These are phyloP conservation scores for Andricus grossulariae DNA, from an alignment of 1,140 invertebrate genomes.

Conservation along the genomic window DNA sequence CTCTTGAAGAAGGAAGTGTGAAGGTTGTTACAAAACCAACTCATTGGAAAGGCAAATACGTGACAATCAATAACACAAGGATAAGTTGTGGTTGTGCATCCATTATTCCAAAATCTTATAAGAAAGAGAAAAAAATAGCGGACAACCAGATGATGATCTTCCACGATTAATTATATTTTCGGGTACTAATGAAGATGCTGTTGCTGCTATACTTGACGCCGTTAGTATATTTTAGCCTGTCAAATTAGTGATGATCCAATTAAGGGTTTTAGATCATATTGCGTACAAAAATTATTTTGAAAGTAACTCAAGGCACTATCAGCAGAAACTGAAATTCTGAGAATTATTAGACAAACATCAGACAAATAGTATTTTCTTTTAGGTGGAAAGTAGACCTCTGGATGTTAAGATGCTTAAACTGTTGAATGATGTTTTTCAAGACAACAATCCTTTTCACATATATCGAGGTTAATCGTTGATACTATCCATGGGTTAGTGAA, in stretches of 20 bases:
- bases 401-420: too few species aligned
- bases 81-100: constrained; percentile 84
- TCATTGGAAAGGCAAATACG: constrained; percentile 77
- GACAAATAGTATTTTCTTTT: constrained; percentile 26
- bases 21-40: constrained; percentile 78
- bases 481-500: not conserved
- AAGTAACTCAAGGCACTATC: not conserved
- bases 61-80: constrained; percentile 83
- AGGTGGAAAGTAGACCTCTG: too few species aligned
- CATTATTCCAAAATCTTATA: constrained; percentile 76
- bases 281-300: not conserved
- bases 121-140: constrained; percentile 54
- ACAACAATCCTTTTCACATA: too few species aligned
- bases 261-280: too few species aligned
- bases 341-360: too few species aligned
- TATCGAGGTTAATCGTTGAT: too few species aligned
- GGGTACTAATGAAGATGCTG: constrained; percentile 79
- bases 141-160: constrained; percentile 46
- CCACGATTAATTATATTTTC: constrained; percentile 75
- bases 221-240: constrained; percentile 40
- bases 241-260: not conserved
- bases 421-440: too few species aligned
- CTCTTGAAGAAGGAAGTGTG: constrained; percentile 78
- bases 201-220: constrained; percentile 71
- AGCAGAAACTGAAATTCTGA: too few species aligned